Percentiles rank a stretch among this genome's conserved stretches.
These are phyloP conservation scores for Acanthosepion pharaonis DNA, from an alignment of 2,888 invertebrate species.

Conservation along the genomic window DNA sequence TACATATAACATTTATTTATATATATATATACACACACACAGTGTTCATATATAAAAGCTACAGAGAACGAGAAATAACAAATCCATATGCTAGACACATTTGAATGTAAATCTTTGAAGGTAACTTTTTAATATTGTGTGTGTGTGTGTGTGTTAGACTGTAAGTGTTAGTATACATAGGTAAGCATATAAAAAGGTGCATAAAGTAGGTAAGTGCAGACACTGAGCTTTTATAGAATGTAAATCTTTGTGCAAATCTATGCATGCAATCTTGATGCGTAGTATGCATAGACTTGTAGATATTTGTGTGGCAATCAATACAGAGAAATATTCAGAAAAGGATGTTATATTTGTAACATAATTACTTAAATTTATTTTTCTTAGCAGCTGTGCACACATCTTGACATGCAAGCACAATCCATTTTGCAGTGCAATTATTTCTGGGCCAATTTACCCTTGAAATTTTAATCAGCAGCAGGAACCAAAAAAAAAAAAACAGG, in stretches of 20 bases:
- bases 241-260: not conserved
- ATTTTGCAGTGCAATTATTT: constrained; percentile 23
- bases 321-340: not conserved
- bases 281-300: not conserved
- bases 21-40: not conserved
- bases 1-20: not conserved
- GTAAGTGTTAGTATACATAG: not conserved
- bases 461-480: not conserved
- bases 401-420: not conserved
- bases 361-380: not conserved
- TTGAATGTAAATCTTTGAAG: not conserved
- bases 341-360: not conserved
- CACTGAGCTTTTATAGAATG: not conserved
- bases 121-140: not conserved
- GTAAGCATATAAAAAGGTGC: not conserved
- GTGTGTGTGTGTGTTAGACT: not conserved
- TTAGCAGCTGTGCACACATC: constrained; percentile 33
- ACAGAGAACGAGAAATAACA: too few species aligned
- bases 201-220: not conserved
- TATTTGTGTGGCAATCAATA: constrained; percentile 33
- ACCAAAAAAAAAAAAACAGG: not conserved
- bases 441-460: not conserved
- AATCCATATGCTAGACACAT: not conserved
- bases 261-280: not conserved
- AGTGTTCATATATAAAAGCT: not conserved